Conservation (phyloP, 2,113 vertebrate species). For the Alexandromys fortis region DNA sequence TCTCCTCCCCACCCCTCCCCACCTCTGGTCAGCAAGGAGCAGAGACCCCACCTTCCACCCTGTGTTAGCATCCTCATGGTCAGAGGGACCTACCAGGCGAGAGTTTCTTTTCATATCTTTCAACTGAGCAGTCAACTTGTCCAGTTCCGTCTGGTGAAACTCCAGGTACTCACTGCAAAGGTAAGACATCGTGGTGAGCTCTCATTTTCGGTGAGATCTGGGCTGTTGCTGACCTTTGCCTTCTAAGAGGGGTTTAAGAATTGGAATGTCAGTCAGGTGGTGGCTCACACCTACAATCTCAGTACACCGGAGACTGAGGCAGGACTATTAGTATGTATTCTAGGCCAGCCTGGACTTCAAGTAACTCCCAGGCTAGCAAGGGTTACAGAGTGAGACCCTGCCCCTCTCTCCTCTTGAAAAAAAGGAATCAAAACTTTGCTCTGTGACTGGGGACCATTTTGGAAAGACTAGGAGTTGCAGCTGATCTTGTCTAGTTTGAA, state of each 20-base stretch:
- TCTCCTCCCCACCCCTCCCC: fast-evolving
- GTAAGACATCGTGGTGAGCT: slow-evolving; percentile 56
- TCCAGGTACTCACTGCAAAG: slow-evolving; percentile 95
- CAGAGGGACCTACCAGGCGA: slow-evolving; percentile 91
- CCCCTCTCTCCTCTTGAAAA: background rate
- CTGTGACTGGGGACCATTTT: background rate
- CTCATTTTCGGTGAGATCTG: background rate
- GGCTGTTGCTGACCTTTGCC: background rate
- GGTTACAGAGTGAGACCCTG: background rate
- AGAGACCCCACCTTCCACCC: background rate
- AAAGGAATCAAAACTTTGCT: background rate
- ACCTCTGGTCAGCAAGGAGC: background rate
- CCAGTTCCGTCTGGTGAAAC: slow-evolving; percentile 95
- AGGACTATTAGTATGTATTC: background rate
- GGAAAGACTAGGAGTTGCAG: background rate
- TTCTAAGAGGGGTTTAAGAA: background rate
- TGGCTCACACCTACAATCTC: too few relatives aligned
- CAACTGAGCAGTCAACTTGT: slow-evolving; percentile 94
- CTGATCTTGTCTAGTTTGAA: background rate
- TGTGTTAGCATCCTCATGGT: background rate
- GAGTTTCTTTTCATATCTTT: slow-evolving; percentile 99
- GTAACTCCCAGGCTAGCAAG: background rate
- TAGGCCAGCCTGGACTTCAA: background rate
- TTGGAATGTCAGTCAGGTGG: too few relatives aligned
- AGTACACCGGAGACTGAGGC: background rate